Conservation (phyloP, 2,888 invertebrate genomes). For the Sialis lutaria region DNA sequence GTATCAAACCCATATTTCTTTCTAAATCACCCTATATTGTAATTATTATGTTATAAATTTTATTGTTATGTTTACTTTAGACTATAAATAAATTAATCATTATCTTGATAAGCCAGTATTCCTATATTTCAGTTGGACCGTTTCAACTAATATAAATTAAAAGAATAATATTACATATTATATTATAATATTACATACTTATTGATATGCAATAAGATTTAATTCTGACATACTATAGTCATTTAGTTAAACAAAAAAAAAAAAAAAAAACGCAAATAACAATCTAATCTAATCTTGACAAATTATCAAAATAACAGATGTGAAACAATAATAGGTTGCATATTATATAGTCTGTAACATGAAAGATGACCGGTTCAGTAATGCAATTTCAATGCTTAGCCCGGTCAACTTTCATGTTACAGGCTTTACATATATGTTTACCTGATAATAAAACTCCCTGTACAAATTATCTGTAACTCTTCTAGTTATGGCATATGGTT, state of each 20-base stretch:
- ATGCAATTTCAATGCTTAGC: no score
- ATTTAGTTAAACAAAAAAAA: neutral
- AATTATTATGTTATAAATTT: neutral
- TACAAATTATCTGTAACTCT: constrained; percentile 33
- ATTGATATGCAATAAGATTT: neutral
- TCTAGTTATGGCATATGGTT: constrained; percentile 37
- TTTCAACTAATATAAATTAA: neutral
- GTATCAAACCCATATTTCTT: constrained; percentile 36
- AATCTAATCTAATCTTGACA: neutral
- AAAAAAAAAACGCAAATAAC: neutral
- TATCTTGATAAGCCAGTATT: no score
- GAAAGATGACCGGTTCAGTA: no score
- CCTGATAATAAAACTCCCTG: constrained; percentile 35
- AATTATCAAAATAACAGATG: no score
- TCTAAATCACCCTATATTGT: constrained; percentile 38
- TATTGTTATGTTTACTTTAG: neutral
- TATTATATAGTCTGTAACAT: no score
- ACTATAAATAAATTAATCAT: neutral
- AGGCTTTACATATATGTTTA: constrained; percentile 15
- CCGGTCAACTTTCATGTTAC: no score
- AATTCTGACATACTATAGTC: neutral
- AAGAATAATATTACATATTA: neutral
- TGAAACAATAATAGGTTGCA: neutral
- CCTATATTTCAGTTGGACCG: no score
- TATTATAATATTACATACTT: neutral